phyloP scores from a whole-genome alignment of 2,797 vertebrate genomes.

The Psittacula echo region DNA sequence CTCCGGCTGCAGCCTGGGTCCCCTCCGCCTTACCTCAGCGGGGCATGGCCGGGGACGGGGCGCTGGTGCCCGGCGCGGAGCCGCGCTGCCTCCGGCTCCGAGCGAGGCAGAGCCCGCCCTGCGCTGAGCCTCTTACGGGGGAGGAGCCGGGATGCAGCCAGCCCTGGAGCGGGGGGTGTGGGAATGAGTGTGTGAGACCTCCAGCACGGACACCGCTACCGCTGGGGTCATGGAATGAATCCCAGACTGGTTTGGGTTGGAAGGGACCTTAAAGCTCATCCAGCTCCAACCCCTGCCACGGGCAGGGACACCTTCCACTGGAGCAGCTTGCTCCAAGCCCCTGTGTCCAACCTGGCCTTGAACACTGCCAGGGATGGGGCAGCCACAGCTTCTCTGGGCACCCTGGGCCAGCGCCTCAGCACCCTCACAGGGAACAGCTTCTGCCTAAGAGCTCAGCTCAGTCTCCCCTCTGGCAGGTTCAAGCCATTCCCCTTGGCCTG shows the following conservation, averaged over 20 bases:
- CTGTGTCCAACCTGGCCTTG: too few relatives aligned
- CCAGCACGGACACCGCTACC: fast-evolving
- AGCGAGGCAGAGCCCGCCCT: conserved; percentile 36
- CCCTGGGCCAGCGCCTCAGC: too few relatives aligned
- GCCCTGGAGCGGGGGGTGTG: neutral
- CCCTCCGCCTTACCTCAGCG: conserved; percentile 15
- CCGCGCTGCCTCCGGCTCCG: neutral
- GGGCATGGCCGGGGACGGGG: conserved; percentile 20
- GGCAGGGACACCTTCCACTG: neutral
- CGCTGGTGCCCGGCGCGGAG: neutral
- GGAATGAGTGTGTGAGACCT: neutral
- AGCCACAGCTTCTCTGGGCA: too few relatives aligned
- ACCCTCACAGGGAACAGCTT: too few relatives aligned
- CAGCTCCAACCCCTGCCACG: fast-evolving
- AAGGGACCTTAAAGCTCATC: neutral
- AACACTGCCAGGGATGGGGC: too few relatives aligned
- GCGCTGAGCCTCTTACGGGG: conserved; percentile 55
- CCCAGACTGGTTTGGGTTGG: neutral
- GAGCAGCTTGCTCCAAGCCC: too few relatives aligned
- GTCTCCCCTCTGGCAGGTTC: too few relatives aligned
- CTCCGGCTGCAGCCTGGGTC: neutral
- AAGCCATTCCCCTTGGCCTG: too few relatives aligned
- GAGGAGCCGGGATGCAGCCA: conserved; percentile 48
- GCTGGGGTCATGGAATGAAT: neutral
- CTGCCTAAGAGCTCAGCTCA: too few relatives aligned